Base-by-base conservation (phyloP, 2,113 vertebrate species). In the Motacilla alba region DNA sequence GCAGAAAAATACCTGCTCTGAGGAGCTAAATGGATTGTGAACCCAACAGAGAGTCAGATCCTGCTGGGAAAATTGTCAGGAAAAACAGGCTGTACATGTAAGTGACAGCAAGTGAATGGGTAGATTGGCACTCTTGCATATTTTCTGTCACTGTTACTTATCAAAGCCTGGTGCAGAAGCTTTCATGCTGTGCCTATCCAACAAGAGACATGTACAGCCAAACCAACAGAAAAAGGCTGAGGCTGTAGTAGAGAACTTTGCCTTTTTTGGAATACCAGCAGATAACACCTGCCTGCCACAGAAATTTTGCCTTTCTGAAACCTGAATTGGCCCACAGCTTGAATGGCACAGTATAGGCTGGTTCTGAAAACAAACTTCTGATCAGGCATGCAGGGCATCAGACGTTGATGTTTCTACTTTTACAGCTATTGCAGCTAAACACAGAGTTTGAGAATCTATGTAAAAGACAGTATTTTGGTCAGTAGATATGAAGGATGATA, bases 241-340 rank as follows among this genome's bases (percentile, higher is more conserved):
- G 14, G 30, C 5, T 43, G 10, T 39, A 15, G 23, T 13, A 11
- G 24, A 81, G 13, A 67, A 31, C 47, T 75, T 68, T 20, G 20
- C 5, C 23, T 2, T 41, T 41, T 68, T 43, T 2, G 3, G 33
- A 47, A 33, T 15, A 49, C 9, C 52, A 35, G 46, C 52, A 86
- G 27, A 2, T 13, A 60, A 56, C 13, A 55, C 9, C 13, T 0
- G 0, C 28, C 52, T 50, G 13, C 1, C 5, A 46, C 1, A 46
- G 43, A 41, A 81, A 43, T 30, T 9, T 5, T 16, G 18, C 13
- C 41, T 59, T 35, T 41, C 10, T 23, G 60, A 60, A 92, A 53
- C 17, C 18, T 15, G 18, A 75, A 44, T 10, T 67, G 39, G 31
- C 11, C 26, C 46, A 21, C 10, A 14, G 49, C 12, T 37, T 22